Percentiles rank a stretch among this genome's conserved stretches.
Conservation (phyloP, 2,113 vertebrate genomes). For the Paradisaea rubra region DNA sequence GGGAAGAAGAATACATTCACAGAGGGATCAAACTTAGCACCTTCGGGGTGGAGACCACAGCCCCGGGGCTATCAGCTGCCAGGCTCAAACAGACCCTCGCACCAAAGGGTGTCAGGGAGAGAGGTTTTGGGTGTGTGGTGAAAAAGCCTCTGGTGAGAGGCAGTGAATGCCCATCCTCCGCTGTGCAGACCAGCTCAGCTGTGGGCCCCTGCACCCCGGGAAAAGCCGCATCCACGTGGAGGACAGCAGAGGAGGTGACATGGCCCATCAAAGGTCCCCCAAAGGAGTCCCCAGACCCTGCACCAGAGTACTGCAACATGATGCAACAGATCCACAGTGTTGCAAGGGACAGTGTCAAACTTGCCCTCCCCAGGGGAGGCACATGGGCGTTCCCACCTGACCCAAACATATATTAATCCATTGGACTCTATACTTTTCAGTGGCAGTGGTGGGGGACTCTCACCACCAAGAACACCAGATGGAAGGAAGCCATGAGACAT, state of each 20-base stretch:
- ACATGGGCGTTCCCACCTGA: not conserved
- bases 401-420: not conserved
- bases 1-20: not conserved
- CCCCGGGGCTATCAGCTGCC: not conserved
- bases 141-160: not conserved
- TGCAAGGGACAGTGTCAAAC: not conserved
- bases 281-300: not conserved
- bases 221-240: not conserved
- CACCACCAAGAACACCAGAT: too few relatives aligned
- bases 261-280: not conserved
- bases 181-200: not conserved
- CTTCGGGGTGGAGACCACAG: not conserved
- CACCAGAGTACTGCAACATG: not conserved
- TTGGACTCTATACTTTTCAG: not conserved
- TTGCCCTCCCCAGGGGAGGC: not conserved
- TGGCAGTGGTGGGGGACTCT: too few relatives aligned
- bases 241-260: not conserved
- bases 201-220: not conserved
- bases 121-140: not conserved
- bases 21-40: not conserved
- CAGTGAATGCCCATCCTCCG: not conserved
- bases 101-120: not conserved
- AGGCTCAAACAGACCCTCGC: not conserved
- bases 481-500: too few relatives aligned
- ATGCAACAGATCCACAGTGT: not conserved